Percentiles rank a stretch among this genome's conserved stretches.
Conservation (phyloP, 2,113 vertebrate genomes). For the Lethenteron camtschaticum region DNA sequence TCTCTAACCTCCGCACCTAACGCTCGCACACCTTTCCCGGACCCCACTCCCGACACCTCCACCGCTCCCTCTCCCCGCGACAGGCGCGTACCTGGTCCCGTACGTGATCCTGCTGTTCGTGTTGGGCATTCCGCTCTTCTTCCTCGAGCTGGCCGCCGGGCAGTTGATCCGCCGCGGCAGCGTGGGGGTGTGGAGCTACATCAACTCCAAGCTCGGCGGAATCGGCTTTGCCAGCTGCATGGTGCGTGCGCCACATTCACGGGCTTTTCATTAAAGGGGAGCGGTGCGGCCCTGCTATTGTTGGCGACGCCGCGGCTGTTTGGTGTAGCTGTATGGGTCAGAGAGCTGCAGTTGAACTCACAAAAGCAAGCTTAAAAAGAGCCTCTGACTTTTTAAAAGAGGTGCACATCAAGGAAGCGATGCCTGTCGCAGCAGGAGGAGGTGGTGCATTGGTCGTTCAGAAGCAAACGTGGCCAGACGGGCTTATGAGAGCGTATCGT, state of each 20-base stretch:
- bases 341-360: background rate
- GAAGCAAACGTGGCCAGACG: too few species aligned
- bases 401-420: too few species aligned
- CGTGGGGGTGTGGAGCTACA: conserved; percentile 90
- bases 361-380: background rate
- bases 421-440: too few species aligned
- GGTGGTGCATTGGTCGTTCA: too few species aligned
- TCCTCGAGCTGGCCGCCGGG: conserved; percentile 84
- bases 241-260: conserved; percentile 22
- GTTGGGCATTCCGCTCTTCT: conserved; percentile 84
- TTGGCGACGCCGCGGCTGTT: background rate
- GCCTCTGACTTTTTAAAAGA: background rate
- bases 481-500: too few species aligned
- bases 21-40: background rate
- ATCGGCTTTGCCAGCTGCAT: conserved; percentile 84
- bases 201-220: conserved; percentile 66
- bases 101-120: conserved; percentile 79
- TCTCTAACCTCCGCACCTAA: background rate
- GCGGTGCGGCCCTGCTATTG: background rate
- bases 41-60: background rate
- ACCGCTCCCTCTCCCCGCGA: conserved; percentile 5
- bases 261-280: background rate
- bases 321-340: background rate
- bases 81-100: conserved; percentile 82
- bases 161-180: conserved; percentile 82